Percentiles rank a stretch among this genome's conserved stretches.
These are phyloP conservation scores for Erinaceus europaeus DNA, from an alignment of 2,113 vertebrate genomes.

Conservation along the genomic window DNA sequence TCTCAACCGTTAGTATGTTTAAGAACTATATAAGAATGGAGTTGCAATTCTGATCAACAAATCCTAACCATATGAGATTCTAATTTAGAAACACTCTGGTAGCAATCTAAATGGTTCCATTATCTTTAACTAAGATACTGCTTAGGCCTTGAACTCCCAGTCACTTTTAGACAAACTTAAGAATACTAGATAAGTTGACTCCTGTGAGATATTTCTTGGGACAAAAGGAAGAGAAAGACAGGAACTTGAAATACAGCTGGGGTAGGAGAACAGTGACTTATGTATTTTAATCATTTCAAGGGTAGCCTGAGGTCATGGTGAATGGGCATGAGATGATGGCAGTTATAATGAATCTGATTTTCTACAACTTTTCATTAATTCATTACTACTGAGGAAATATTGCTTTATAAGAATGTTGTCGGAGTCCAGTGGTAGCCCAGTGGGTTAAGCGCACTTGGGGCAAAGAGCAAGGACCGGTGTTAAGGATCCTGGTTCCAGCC, in stretches of 20 bases:
- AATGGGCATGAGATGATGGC: background rate
- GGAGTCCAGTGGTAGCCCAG: too few species aligned
- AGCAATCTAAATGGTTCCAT: background rate
- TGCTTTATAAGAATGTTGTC: too few species aligned
- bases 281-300: background rate
- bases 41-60: background rate
- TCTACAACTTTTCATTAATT: too few species aligned
- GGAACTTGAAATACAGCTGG: background rate
- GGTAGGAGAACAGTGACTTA: background rate
- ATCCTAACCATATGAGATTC: background rate
- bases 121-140: constrained; percentile 11
- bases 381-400: too few species aligned
- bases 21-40: constrained; percentile 10
- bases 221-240: background rate
- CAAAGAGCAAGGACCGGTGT: too few species aligned
- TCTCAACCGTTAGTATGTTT: background rate
- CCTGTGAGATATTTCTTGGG: background rate
- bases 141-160: background rate
- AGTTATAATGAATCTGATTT: background rate
- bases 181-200: background rate
- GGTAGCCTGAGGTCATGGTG: background rate
- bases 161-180: background rate
- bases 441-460: too few species aligned
- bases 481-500: too few species aligned
- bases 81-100: background rate